Percentiles rank a stretch among this genome's conserved stretches.
phyloP scores from a whole-genome alignment of 35 echinoderm and acorn worm genomes.

The Heliocidaris erythrogramma region DNA sequence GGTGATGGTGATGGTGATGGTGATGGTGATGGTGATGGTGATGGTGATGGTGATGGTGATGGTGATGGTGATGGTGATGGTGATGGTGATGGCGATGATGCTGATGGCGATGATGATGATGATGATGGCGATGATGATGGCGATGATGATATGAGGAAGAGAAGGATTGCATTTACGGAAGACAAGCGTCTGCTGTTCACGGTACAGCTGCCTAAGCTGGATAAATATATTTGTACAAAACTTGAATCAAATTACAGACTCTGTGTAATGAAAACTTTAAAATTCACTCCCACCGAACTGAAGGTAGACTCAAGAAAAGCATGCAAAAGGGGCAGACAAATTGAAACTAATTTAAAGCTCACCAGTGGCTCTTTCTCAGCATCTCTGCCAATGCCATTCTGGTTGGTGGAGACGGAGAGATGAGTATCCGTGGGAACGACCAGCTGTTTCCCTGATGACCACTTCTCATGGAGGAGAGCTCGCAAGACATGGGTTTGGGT shows the following conservation, averaged over 20 bases:
- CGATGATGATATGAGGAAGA: neutral
- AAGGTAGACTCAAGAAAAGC: no score
- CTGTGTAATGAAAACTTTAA: no score
- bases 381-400: constrained; percentile 55
- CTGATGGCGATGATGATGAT: neutral
- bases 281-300: no score
- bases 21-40: no score
- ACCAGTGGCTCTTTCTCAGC: constrained; percentile 63
- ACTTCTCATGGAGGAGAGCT: constrained; percentile 74
- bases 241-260: no score
- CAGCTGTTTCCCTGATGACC: constrained; percentile 65
- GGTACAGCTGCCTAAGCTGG: no score
- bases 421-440: constrained; percentile 65
- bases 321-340: no score
- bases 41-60: no score
- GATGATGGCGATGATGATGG: neutral
- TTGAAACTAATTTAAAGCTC: constrained; percentile 6
- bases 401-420: constrained; percentile 44
- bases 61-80: neutral
- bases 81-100: neutral
- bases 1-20: no score
- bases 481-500: constrained; percentile 83
- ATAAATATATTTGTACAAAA: no score
- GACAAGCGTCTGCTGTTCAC: no score
- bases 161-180: no score